Evolutionary conservation across 2,113 vertebrate genomes (phyloP).

Genomic region (Prietella phreatophila): DNA sequence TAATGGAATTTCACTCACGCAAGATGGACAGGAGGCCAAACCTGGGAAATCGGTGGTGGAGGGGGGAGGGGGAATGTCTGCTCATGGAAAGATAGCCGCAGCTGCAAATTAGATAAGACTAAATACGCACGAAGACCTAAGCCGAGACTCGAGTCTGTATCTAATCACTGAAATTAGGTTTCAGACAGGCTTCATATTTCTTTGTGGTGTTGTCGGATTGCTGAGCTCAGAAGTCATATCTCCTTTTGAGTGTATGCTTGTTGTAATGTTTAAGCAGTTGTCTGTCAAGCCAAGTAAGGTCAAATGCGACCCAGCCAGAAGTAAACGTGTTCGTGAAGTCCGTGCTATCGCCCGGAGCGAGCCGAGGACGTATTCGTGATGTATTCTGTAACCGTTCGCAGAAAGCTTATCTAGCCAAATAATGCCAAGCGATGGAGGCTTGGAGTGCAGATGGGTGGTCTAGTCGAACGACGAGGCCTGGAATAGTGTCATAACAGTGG

Average conservation of each 20-base stretch:
- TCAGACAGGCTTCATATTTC: slow-evolving; percentile 3
- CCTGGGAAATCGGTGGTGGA: neutral
- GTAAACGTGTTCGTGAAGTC: neutral
- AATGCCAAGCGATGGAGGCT: neutral
- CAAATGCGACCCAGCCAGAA: neutral
- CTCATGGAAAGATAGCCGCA: neutral
- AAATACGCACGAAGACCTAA: slow-evolving; percentile 13
- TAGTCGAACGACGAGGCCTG: neutral
- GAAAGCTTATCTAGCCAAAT: neutral
- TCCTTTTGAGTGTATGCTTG: slow-evolving; percentile 9
- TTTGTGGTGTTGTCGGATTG: slow-evolving; percentile 9
- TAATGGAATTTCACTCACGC: slow-evolving; percentile 19
- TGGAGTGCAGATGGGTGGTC: neutral
- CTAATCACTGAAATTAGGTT: slow-evolving; percentile 29
- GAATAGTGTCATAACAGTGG: neutral
- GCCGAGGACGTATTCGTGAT: neutral
- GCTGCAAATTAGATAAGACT: slow-evolving; percentile 32
- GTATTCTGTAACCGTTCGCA: too few species aligned
- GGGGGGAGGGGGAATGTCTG: neutral
- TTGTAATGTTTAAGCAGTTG: slow-evolving; percentile 23
- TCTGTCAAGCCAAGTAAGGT: slow-evolving; percentile 29
- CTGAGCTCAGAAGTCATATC: slow-evolving; percentile 29
- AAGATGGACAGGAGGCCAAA: slow-evolving; percentile 17
- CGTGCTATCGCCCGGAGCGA: neutral
- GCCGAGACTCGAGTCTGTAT: neutral